phyloP scores from a whole-genome alignment of 2,888 invertebrate species.

The Xylocampa areola region DNA sequence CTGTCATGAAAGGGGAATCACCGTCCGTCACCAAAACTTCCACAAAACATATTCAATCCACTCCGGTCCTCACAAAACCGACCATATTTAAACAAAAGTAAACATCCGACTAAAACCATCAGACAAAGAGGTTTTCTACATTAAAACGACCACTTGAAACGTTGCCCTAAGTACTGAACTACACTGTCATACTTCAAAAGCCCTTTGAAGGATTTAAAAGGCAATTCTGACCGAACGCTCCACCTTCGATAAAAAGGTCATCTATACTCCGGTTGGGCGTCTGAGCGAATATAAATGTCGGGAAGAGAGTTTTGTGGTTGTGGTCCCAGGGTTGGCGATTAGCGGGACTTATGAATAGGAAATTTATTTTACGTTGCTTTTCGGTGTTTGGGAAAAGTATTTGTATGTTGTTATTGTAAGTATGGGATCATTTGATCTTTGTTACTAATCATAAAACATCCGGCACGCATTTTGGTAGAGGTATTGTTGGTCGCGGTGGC shows the following conservation, averaged over 20 bases:
- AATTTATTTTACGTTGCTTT: background rate
- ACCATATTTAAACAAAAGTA: conserved; percentile 37
- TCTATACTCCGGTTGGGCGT: conserved; percentile 63
- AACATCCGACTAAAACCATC: conserved; percentile 41
- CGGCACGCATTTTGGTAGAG: too few relatives aligned
- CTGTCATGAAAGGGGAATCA: background rate
- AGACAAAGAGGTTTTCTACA: conserved; percentile 32
- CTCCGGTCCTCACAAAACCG: conserved; percentile 5
- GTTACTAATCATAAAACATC: too few relatives aligned
- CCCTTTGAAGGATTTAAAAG: conserved; percentile 70
- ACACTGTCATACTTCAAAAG: conserved; percentile 61
- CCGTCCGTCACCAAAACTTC: background rate
- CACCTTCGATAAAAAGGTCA: conserved; percentile 75
- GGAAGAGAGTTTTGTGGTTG: conserved; percentile 53
- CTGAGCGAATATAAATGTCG: conserved; percentile 74
- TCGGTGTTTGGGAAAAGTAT: background rate
- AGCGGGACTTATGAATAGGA: background rate
- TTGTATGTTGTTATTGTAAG: too few relatives aligned
- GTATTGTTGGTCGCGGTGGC: too few relatives aligned
- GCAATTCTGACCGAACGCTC: conserved; percentile 63
- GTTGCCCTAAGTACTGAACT: conserved; percentile 59
- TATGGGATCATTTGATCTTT: too few relatives aligned
- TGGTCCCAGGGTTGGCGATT: conserved; percentile 43
- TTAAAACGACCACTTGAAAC: conserved; percentile 44
- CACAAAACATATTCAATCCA: conserved; percentile 1